These are phyloP conservation scores for Stictocephala bisonia DNA, from an alignment of 2,888 invertebrate genomes.

Conservation along the genomic window DNA sequence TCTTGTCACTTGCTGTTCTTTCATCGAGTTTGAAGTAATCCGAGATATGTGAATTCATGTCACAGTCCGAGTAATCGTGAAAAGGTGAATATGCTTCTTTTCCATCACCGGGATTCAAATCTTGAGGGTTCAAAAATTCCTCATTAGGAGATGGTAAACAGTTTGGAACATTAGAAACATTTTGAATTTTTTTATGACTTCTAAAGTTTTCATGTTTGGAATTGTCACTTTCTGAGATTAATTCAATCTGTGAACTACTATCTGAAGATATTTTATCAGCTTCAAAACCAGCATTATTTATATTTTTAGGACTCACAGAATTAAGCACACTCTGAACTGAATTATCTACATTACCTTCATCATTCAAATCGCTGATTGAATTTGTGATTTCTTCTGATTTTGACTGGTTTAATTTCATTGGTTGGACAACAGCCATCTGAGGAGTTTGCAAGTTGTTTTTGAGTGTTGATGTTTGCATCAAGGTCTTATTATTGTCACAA, in stretches of 20 bases:
- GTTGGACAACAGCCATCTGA: constrained; percentile 38
- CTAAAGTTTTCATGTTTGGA: constrained; percentile 33
- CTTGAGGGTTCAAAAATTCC: constrained; percentile 4
- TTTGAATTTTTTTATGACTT: constrained; percentile 34
- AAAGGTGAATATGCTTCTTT: constrained; percentile 33
- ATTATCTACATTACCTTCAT: neutral
- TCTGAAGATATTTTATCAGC: neutral
- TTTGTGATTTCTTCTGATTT: neutral
- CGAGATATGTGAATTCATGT: constrained; percentile 16
- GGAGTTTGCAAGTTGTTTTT: constrained; percentile 11
- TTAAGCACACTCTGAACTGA: neutral
- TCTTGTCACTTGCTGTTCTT: neutral
- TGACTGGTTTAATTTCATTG: constrained; percentile 24
- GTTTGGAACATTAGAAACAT: neutral
- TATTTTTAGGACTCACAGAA: neutral
- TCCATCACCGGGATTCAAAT: neutral
- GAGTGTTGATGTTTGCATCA: constrained; percentile 2
- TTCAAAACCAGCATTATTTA: constrained; percentile 2
- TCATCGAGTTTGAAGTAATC: constrained; percentile 36
- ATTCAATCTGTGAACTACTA: constrained; percentile 4
- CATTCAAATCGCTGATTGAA: neutral
- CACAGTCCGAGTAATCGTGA: constrained; percentile 42
- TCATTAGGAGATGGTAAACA: constrained; percentile 12
- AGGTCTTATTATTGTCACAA: too few relatives aligned
- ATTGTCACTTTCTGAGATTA: constrained; percentile 11